These are phyloP conservation scores for Glyptemys insculpta DNA, from an alignment of 2,797 vertebrate genomes.

Conservation along the genomic window DNA sequence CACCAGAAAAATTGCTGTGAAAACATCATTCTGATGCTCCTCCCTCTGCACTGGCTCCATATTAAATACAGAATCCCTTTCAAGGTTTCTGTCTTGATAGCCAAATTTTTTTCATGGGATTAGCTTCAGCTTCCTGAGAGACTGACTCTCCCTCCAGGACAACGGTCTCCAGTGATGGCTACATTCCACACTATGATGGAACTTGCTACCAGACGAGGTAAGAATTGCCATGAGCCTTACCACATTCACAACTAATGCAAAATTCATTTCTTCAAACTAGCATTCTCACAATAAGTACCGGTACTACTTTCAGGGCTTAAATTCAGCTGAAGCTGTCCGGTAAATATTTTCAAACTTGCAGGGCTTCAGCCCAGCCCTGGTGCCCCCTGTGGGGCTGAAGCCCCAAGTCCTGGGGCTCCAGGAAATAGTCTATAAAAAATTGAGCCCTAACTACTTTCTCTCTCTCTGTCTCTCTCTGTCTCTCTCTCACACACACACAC, in stretches of 20 bases:
- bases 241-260: not conserved
- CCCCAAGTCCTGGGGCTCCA: no score
- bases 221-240: not conserved
- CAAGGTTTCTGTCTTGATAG: not conserved
- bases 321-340: not conserved
- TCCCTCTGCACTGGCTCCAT: not conserved
- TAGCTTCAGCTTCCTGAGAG: not conserved
- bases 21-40: not conserved
- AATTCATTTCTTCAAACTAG: not conserved
- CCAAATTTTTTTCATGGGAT: not conserved
- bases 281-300: not conserved
- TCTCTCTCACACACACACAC: no score
- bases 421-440: no score
- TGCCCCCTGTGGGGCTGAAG: no score
- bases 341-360: no score
- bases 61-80: not conserved
- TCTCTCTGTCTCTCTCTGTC: no score
- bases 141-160: not conserved
- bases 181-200: not conserved
- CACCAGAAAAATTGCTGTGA: not conserved
- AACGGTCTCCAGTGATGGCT: not conserved
- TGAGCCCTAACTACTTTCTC: no score
- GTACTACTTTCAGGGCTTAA: not conserved
- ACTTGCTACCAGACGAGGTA: not conserved
- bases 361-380: no score